Evolutionary conservation across 2,113 vertebrate species (phyloP), one percentile per base, ranked within the genome.

Genomic region (Fulmarus glacialis): DNA sequence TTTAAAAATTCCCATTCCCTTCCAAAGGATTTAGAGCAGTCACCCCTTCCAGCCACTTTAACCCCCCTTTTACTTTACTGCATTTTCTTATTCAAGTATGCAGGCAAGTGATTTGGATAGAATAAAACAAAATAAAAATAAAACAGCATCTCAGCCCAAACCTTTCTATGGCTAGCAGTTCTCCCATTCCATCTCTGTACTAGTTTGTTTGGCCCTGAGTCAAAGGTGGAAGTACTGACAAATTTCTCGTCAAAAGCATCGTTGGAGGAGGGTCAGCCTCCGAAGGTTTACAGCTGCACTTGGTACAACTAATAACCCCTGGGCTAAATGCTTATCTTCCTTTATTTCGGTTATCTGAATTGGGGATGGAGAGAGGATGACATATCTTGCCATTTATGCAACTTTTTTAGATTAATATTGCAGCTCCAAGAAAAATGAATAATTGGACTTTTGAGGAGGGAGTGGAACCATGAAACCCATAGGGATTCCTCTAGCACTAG

Each of bases 371-470:
- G 74, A 53, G 78, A 94, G 87, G 92, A 82, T 94, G 91, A 83
- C 82, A 94, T 92, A 77, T 96, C 66, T 92, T 70, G 72, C 91
- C 75, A 79, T 93, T 95, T 89, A 55, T 94, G 87, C 89, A 92
- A 89, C 89, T 82, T 89, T 89, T 95, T 95, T 53, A 78, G 82
- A 88, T 96, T 96, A 96, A 96, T 95, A 93, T 84, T 93, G 89
- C 95, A 83, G 85, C 85, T 97, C 68, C 56, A 79, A 96, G 96
- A 97, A 97, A 94, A 96, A 95, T 92, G 82, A 96, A 84, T 95
- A 96, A 94, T 87, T 95, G 82, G 87, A 93, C 93, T 96, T 97
- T 17, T 58, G 91, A 96, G 84, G 91, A 90, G 71, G 52, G 71
- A 96, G 82, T 94, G 95, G 91, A 95, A 95, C 91, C 87, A 83